Base-by-base conservation (phyloP, 53 echinoderm and acorn worm genomes). In the Patiria pectinifera region DNA sequence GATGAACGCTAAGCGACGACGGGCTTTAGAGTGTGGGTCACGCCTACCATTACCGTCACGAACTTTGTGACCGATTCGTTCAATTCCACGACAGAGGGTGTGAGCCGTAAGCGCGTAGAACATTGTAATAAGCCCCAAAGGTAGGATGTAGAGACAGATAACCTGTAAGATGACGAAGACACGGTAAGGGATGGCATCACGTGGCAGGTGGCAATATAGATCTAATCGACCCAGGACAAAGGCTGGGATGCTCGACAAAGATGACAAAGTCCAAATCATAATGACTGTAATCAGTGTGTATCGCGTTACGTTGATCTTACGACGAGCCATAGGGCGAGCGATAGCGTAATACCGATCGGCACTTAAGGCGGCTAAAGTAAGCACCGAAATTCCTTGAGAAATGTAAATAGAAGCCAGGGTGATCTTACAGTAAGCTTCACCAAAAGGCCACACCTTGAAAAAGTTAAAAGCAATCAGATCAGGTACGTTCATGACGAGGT, bases 331-430 rank as follows among this genome's bases (percentile, higher is more conserved):
- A 6, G 98, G 96, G 48, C 95, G 91, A 45, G 94, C 96, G 76
- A 98, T 98, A 46, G 96, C 98, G 78, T 96, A 95, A 71, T 96
- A 98, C 4, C 98, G 85, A 84, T 98, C 98, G 77, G 95, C 93
- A 83, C 98, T 98, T 22, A 98, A 85, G 2, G 98, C 98, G n/a
- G 95, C 92, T 14, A 98, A 82, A 13, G 98, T 96, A 45, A 96
- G 86, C 18, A 96, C 98, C 5, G 98, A 96, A 0, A 98, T 95
- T 3, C 96, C 98, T 76, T 98, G 98, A 2, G 96, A 95, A 14
- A 95, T 92, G 46, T 95, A 96, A 26, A 93, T 92, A 19, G 93
- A 86, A 0, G 93, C 92, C 35, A 92, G 83, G 45, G 94, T 85
- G 24, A 98, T 82, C 80, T 91, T 95, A 69, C 98, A 98, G 66